Evolutionary conservation across 2,888 invertebrate genomes (phyloP).

Genomic region (Dromius quadrimaculatus): DNA sequence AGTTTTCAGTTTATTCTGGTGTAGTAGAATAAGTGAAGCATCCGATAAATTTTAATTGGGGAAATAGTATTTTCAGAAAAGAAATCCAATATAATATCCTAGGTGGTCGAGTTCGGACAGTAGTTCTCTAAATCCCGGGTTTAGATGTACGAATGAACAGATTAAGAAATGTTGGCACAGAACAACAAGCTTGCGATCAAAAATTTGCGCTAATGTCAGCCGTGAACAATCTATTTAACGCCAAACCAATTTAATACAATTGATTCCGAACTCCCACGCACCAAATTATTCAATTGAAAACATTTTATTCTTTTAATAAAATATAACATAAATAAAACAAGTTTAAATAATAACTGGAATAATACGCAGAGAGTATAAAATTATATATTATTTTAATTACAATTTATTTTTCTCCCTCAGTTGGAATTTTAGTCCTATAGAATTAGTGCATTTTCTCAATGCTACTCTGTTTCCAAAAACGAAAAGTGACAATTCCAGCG

Average conservation of each 20-base stretch:
- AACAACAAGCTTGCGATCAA: slow-evolving; percentile 11
- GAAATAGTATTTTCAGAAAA: no score
- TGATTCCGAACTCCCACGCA: background rate
- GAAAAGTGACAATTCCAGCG: slow-evolving; percentile 1
- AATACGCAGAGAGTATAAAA: background rate
- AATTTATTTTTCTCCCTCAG: background rate
- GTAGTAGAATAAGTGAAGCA: no score
- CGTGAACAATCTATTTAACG: no score
- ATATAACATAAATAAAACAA: background rate
- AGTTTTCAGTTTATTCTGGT: no score
- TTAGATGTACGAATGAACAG: slow-evolving; percentile 6
- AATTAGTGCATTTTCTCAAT: background rate
- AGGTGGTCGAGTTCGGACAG: background rate
- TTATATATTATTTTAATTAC: background rate
- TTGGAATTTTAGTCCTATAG: background rate
- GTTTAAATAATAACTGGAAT: background rate
- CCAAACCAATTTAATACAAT: no score
- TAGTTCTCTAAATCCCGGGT: slow-evolving; percentile 3
- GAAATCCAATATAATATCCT: background rate
- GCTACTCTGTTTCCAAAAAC: background rate
- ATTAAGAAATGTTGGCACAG: slow-evolving; percentile 26
- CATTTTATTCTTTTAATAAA: background rate
- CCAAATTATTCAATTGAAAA: background rate
- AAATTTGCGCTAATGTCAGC: slow-evolving; percentile 15
- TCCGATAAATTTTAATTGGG: no score